These are phyloP conservation scores for Mystacornis crossleyi DNA, from an alignment of 2,113 vertebrate species.

Conservation along the genomic window DNA sequence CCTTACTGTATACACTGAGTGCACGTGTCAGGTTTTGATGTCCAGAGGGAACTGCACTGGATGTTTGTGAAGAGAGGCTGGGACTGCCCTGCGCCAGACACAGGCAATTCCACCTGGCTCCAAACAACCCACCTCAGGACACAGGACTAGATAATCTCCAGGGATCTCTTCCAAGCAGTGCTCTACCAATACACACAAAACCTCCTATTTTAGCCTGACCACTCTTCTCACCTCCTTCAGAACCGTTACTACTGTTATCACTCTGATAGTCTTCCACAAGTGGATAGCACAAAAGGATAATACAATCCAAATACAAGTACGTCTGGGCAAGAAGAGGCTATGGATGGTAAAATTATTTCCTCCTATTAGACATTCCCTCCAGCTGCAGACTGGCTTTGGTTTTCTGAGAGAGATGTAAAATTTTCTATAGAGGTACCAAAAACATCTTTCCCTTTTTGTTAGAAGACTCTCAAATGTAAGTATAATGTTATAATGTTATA, in stretches of 20 bases:
- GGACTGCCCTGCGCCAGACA: not conserved
- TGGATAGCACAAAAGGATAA: not conserved
- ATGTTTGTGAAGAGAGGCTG: not conserved
- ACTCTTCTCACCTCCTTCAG: not conserved
- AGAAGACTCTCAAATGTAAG: not conserved
- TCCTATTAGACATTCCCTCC: not conserved
- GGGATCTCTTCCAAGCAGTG: not conserved
- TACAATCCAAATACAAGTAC: not conserved
- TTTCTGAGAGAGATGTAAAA: not conserved
- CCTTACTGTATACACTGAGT: fast-evolving
- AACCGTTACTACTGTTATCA: not conserved
- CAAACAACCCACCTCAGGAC: not conserved
- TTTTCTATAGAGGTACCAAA: not conserved
- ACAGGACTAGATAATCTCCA: not conserved
- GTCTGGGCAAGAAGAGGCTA: not conserved
- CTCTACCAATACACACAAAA: not conserved
- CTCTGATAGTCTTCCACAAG: not conserved
- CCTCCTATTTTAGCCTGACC: not conserved
- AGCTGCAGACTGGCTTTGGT: not conserved
- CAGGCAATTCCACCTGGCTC: not conserved
- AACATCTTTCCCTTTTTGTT: not conserved
- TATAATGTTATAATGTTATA: not conserved
- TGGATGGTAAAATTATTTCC: not conserved
- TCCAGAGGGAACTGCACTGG: fast-evolving
- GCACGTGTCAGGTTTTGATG: not conserved